Base-by-base conservation (phyloP, 2,888 invertebrate species). In the Papilio gigon region DNA sequence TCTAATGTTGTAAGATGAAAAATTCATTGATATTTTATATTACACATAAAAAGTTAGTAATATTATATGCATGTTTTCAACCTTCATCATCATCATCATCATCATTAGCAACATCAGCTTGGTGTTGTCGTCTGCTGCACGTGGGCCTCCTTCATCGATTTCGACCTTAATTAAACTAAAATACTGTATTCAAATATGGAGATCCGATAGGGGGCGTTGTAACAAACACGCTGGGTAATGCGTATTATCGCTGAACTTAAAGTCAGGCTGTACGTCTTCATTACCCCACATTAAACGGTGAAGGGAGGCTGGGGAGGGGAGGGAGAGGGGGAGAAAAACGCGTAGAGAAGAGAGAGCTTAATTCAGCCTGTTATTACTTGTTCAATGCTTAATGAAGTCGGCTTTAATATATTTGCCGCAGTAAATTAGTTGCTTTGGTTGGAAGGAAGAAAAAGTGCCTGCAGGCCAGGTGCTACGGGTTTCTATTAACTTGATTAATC, bases 351-450 rank as follows among this genome's bases (percentile, higher is more conserved):
- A 71, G 72, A 68, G 65, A 72, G 78, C 81, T 81, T 81, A 81
- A 82, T 84, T 79, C 79, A 68, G 75, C 74, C 78, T 81, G 82
- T 83, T 85, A 85, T 84, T 84, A 81, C 82, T 81, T 78, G 80
- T 79, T 84, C 84, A 83, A 85, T 84, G 80, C 80, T 80, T 84
- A 86, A 87, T 86, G 82, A 85, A 86, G 79, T 77, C 77, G 73
- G 80, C 80, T 80, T 81, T 83, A 82, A 85, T 84, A 74, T 82
- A 83, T 83, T 80, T 80, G 75, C 75, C 72, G 74, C 73, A 72
- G 73, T 73, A 73, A 75, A 78, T 74, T 76, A 76, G 74, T 75
- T 72, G 64, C 65, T 70, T 72, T 70, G 42, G 53, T 61, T 37
- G 35, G 35, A 44, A 12, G 42, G 14, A 58, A 58, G 9, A 42